Evolutionary conservation across 2,797 vertebrate genomes (phyloP).

Genomic region (Lemur catta): DNA sequence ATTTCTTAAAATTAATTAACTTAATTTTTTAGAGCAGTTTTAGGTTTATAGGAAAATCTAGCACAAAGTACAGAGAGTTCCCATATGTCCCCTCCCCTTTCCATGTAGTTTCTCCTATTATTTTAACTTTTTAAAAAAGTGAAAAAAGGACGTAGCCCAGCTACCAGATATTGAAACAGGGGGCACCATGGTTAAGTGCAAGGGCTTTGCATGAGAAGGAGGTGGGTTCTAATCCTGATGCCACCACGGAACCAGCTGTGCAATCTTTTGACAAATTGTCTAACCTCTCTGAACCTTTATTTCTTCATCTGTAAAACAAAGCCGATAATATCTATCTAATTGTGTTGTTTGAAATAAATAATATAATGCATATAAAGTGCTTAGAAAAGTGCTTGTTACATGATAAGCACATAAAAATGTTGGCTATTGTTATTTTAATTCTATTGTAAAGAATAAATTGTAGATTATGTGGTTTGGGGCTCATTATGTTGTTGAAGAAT

Average conservation of each 20-base stretch:
- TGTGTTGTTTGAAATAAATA: conserved; percentile 13
- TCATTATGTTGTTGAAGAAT: background rate
- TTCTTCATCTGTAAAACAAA: conserved; percentile 14
- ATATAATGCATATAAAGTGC: background rate
- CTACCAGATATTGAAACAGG: background rate
- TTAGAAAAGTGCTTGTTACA: conserved; percentile 32
- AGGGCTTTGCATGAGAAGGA: background rate
- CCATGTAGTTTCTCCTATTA: background rate
- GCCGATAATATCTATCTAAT: background rate
- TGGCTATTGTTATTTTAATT: conserved; percentile 5
- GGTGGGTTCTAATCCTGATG: background rate
- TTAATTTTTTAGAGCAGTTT: background rate
- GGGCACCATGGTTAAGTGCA: background rate
- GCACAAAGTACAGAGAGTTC: background rate
- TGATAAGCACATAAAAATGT: background rate
- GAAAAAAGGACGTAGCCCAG: background rate
- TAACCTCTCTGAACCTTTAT: background rate
- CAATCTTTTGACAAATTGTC: background rate
- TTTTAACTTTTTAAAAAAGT: background rate
- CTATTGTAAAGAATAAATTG: conserved; percentile 41
- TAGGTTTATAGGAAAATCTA: background rate
- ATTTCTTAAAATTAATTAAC: background rate
- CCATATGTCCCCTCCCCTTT: background rate
- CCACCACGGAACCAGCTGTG: background rate
- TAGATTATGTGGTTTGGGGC: background rate